Percentiles rank a stretch among this genome's conserved stretches.
Conservation (phyloP, 2,113 vertebrate genomes). For the Oreochromis niloticus region DNA sequence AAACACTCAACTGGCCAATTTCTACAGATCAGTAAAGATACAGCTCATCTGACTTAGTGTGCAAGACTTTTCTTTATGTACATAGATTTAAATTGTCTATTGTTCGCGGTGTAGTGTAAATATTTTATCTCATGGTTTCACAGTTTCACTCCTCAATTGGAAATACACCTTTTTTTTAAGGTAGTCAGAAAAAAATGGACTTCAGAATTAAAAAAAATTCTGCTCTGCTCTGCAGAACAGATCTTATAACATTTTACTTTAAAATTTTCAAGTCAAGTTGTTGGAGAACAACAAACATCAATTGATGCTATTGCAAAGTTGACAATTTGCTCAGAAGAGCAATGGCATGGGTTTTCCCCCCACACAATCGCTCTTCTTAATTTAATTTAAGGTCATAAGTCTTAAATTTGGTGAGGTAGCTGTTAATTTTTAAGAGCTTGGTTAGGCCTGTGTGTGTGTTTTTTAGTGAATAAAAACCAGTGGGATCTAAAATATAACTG, state of each 20-base stretch:
- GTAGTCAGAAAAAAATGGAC: not conserved
- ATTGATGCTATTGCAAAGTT: not conserved
- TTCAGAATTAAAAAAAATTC: no score
- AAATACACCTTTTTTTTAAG: not conserved
- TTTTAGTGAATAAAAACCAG: not conserved
- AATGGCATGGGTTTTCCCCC: not conserved
- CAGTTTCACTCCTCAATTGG: not conserved
- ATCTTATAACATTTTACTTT: no score
- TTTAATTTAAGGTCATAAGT: not conserved
- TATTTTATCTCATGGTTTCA: not conserved
- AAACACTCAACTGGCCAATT: not conserved
- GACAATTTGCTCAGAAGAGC: not conserved
- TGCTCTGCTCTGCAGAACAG: no score
- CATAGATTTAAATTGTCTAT: not conserved
- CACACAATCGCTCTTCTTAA: not conserved
- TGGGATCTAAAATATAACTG: not conserved
- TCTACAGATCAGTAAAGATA: not conserved
- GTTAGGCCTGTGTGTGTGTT: not conserved
- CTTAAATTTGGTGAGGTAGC: not conserved
- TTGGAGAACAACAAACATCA: not conserved
- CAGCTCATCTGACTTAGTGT: not conserved
- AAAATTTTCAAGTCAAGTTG: no score
- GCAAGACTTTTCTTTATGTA: not conserved
- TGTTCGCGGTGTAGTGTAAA: not conserved
- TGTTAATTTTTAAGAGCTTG: not conserved